Conservation (phyloP, 1,140 invertebrate genomes). For the Anastrepha obliqua region DNA sequence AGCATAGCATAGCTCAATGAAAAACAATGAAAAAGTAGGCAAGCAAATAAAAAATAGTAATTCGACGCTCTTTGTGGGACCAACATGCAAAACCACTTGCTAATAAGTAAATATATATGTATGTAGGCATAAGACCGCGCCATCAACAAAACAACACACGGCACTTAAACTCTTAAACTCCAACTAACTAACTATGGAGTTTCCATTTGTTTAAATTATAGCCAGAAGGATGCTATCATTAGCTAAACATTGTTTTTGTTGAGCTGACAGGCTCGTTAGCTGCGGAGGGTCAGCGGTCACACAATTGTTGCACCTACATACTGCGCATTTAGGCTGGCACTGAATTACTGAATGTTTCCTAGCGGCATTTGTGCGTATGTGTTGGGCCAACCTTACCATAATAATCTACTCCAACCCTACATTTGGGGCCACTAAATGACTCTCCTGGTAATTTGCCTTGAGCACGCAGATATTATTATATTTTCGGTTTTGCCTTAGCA, state of each 20-base stretch:
- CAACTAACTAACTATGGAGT: neutral
- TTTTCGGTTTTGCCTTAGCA: neutral
- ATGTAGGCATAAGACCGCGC: too few species aligned
- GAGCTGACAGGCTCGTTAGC: neutral
- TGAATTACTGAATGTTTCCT: neutral
- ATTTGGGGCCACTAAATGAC: constrained; percentile 5
- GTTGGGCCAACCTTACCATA: neutral
- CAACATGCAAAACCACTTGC: too few species aligned
- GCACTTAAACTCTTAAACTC: too few species aligned
- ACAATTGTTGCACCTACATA: neutral
- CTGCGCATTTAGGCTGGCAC: neutral
- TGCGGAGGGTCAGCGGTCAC: neutral
- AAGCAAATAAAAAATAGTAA: too few species aligned
- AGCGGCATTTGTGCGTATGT: neutral
- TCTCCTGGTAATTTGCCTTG: constrained; percentile 25
- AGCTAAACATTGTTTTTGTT: too few species aligned
- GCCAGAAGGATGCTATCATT: neutral
- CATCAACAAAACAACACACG: too few species aligned
- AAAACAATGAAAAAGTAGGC: too few species aligned
- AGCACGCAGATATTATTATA: constrained; percentile 5
- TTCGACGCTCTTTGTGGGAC: too few species aligned
- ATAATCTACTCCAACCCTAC: neutral
- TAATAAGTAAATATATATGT: too few species aligned
- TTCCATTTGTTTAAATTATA: constrained; percentile 9
- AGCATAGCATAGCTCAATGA: too few species aligned